Evolutionary conservation across 1,140 invertebrate genomes (phyloP), one percentile per base, ranked within the genome.

Genomic region (Anthonomus grandis): DNA sequence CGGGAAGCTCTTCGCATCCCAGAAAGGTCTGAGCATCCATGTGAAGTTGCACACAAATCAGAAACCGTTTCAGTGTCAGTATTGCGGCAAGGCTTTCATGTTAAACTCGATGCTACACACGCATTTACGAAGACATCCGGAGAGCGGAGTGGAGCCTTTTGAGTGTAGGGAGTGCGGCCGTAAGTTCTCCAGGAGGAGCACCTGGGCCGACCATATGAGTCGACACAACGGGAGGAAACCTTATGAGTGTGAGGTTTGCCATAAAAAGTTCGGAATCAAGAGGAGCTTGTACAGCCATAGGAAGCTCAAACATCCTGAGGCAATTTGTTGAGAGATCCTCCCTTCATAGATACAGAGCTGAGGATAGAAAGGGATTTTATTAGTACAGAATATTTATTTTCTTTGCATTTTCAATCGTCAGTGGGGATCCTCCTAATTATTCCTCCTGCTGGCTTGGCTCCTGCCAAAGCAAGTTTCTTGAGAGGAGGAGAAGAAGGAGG

Each of bases 41-140:
- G 76, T 81, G 64, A 75, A 82, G 17, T 82, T 81, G 0, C 85
- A 86, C 63, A 84, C 81, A 0, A 81, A 85, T 2, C 86, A 91
- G 66, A 86, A 88, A 66, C 89, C 89, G 0, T 90, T 87, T 66
- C 79, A 79, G 23, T 90, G 88, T 72, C 80, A 82, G 52, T 77
- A 81, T 50, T 92, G 90, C 72, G 81, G 80, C 3, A 75, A 86
- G 48, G 80, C 83, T 57, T 90, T 90, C 69, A 23, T 49, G 75
- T 52, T 31, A 0, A 78, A 81, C 9, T 79, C 81, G 1, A 75
- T 86, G 50, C 71, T 89, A 50, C 80, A 82, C 6, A 79, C 78
- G 23, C 91, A 94, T 67, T 83, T 83, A 74, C 70, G 50, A 1
- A 53, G 23, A 0, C 57, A 59, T 17, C 50, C 50, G 2, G 38